Conservation (phyloP, 2,888 invertebrate species). For the Aspidiotus destructor region DNA sequence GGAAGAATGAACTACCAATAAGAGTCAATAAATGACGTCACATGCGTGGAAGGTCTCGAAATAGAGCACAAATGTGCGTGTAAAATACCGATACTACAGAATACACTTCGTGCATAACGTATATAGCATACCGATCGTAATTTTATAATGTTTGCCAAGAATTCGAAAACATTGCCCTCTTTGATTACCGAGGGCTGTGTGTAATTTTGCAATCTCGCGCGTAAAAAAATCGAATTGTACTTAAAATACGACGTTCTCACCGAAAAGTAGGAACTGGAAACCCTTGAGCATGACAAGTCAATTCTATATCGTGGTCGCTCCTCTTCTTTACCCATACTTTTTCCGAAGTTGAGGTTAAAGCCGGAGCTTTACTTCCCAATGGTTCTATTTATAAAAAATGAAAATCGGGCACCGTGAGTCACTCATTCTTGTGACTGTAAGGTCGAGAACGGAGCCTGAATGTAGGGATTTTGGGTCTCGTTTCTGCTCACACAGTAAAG, state of each 20-base stretch:
- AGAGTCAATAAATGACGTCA: no score
- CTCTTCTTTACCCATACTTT: slow-evolving; percentile 35
- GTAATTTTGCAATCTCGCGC: no score
- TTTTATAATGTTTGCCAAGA: no score
- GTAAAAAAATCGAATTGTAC: no score
- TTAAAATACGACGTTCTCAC: slow-evolving; percentile 17
- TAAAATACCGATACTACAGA: no score
- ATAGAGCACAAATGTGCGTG: no score
- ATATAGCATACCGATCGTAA: no score
- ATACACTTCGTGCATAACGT: no score
- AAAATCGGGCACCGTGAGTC: background rate
- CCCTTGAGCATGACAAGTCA: slow-evolving; percentile 41
- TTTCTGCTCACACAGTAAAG: background rate
- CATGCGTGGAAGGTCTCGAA: no score
- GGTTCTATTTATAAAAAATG: slow-evolving; percentile 45
- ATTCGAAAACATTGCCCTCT: no score
- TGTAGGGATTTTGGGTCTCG: slow-evolving; percentile 3
- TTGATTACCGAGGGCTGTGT: no score
- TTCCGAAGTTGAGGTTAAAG: slow-evolving; percentile 51
- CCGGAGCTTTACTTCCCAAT: slow-evolving; percentile 57
- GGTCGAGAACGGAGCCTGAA: slow-evolving; percentile 11
- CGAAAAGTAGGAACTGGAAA: slow-evolving; percentile 48
- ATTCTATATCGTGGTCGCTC: slow-evolving; percentile 36
- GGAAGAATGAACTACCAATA: no score
- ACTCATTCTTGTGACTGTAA: background rate